Percentiles rank a stretch among this genome's conserved stretches.
Conservation (phyloP, 2,888 invertebrate genomes). For the Chydorus sphaericus region DNA sequence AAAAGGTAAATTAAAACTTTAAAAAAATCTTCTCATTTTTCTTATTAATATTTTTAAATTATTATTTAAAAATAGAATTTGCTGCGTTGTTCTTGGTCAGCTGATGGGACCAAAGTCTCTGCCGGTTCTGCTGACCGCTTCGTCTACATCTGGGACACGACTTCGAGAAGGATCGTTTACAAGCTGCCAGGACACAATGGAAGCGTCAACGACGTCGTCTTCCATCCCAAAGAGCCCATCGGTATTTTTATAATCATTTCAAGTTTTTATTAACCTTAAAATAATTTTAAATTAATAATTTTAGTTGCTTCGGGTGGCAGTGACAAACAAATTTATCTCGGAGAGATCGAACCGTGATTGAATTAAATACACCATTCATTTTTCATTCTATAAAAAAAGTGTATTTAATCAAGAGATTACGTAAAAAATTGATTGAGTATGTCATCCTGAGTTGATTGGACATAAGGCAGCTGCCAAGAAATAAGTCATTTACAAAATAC, state of each 20-base stretch:
- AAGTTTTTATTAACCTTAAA: neutral
- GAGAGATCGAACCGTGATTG: constrained; percentile 60
- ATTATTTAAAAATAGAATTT: constrained; percentile 46
- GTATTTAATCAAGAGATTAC: neutral
- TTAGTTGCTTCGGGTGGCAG: constrained; percentile 79
- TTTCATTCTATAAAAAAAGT: neutral
- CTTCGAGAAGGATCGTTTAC: constrained; percentile 76
- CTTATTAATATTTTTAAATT: constrained; percentile 6
- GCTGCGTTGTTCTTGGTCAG: constrained; percentile 81
- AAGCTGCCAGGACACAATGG: constrained; percentile 97
- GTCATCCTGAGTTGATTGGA: neutral
- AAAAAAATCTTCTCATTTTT: neutral
- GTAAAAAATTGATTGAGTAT: neutral
- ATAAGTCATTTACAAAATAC: too few relatives aligned
- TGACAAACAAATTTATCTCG: constrained; percentile 88
- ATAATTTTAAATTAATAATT: constrained; percentile 24
- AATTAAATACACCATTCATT: constrained; percentile 1
- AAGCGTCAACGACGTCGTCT: constrained; percentile 88
- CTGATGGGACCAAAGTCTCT: constrained; percentile 77
- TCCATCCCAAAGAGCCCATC: constrained; percentile 87
- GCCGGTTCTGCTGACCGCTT: constrained; percentile 91
- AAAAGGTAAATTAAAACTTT: constrained; percentile 54
- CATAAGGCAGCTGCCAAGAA: constrained; percentile 1
- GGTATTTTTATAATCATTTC: constrained; percentile 38
- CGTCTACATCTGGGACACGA: constrained; percentile 95